Evolutionary conservation across 2,888 invertebrate genomes (phyloP), one percentile per base, ranked within the genome.

Genomic region (Apotomis betuletana): DNA sequence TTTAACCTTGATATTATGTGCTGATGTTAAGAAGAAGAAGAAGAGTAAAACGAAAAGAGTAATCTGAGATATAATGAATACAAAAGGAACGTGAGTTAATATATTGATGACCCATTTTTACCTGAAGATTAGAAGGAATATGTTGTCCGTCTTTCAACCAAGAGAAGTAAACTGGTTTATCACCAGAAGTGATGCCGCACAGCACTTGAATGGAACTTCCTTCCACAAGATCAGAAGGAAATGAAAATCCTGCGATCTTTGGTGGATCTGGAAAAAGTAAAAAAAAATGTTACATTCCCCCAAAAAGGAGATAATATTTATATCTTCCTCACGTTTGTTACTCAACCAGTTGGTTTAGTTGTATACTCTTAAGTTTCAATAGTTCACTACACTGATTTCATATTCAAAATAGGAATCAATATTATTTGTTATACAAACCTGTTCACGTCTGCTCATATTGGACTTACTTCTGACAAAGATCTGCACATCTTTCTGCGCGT

Each of bases 181-280:
- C 96, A 49, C 96, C 96, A 36, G 95, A 94, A 58, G 96, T 96
- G 74, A 97, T 96, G 51, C 96, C 96, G 83, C 97, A 97, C 1
- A 97, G 95, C 55, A 97, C 96, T 89, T 97, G 96, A 76, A 97
- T 96, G 64, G 97, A 94, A 83, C 97, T 96, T 74, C 97, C 96
- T 93, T 97, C 96, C 82, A 96, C 96, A 36, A 97, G 94, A 83
- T 96, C 96, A 69, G 95, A 94, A 0, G 97, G 97, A 85, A 98
- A 98, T 44, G 93, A 94, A 86, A 98, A 97, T 4, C 97, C 96
- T 77, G 97, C 97, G 84, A 97, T 96, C 81, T 97, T 96, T 5
- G 97, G 97, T 10, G 97, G 97, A 93, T 95, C 95, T 95, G 89
- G 57, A 78, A 83, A 75, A 71, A 75, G 60, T n/a, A 3, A 51